Evolutionary conservation across 1,140 invertebrate genomes (phyloP).

Genomic region (Papilio helenus): DNA sequence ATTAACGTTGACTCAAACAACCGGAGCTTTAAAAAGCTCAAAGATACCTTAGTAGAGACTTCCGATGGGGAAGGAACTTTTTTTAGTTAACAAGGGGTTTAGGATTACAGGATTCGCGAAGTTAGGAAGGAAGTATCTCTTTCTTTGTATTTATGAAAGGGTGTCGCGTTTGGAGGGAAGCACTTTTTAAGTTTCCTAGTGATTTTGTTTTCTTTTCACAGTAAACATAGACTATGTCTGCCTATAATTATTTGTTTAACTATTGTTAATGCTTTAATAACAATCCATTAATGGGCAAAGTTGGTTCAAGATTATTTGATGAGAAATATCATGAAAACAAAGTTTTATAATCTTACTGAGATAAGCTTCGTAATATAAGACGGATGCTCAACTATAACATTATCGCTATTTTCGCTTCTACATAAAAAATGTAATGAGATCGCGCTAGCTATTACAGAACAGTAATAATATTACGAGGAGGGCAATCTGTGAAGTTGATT

Average conservation of each 20-base stretch:
- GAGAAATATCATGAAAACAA: background rate
- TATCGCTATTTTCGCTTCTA: conserved; percentile 7
- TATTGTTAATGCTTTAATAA: background rate
- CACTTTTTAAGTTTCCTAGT: background rate
- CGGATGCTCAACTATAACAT: background rate
- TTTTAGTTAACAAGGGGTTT: conserved; percentile 10
- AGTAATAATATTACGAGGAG: conserved; percentile 37
- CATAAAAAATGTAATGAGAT: conserved; percentile 18
- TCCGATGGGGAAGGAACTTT: background rate
- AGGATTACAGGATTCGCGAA: conserved; percentile 28
- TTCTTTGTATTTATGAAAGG: background rate
- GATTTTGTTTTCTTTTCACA: background rate
- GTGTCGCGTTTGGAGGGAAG: background rate
- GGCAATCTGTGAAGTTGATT: conserved; percentile 41
- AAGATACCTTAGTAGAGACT: conserved; percentile 32
- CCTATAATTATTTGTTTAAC: background rate
- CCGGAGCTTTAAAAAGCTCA: background rate
- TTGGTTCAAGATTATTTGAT: background rate
- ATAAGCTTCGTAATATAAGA: background rate
- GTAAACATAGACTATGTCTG: background rate
- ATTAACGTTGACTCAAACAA: background rate
- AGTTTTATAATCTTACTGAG: background rate
- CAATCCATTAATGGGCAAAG: background rate
- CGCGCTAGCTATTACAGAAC: conserved; percentile 20
- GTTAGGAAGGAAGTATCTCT: background rate